Percentiles rank a stretch among this genome's conserved stretches.
These are phyloP conservation scores for Diglossa cyanea DNA, from an alignment of 2,797 vertebrate genomes.

Conservation along the genomic window DNA sequence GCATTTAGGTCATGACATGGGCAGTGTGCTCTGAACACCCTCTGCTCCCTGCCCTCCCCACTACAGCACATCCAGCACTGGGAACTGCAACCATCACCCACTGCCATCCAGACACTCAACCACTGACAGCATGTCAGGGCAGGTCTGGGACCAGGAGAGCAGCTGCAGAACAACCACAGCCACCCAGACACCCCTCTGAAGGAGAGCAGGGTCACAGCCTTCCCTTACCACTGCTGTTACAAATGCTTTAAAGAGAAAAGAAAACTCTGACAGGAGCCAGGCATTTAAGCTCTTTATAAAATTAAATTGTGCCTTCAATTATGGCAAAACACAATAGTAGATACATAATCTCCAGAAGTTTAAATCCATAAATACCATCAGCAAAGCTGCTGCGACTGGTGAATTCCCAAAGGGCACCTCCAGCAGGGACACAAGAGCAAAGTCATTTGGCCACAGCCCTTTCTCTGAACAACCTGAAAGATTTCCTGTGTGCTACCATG, in stretches of 20 bases:
- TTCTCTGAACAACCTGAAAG: not conserved
- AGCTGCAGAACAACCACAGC: not conserved
- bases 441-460: not conserved
- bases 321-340: not conserved
- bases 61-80: not conserved
- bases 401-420: not conserved
- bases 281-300: conserved; percentile 31
- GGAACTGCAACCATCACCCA: not conserved
- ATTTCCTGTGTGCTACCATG: fast-evolving
- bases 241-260: not conserved
- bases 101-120: not conserved
- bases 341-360: not conserved
- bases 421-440: not conserved
- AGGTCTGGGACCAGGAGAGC: not conserved
- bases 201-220: not conserved
- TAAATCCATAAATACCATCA: conserved; percentile 30
- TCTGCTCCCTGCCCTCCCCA: fast-evolving
- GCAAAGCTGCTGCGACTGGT: conserved; percentile 17
- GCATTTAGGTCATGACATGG: fast-evolving
- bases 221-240: not conserved
- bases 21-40: not conserved
- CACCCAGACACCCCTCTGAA: not conserved
- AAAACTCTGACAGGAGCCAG: not conserved
- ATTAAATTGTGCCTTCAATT: conserved; percentile 13
- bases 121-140: not conserved